Evolutionary conservation across 2,113 vertebrate genomes (phyloP).

Genomic region (Struthidea cinerea): DNA sequence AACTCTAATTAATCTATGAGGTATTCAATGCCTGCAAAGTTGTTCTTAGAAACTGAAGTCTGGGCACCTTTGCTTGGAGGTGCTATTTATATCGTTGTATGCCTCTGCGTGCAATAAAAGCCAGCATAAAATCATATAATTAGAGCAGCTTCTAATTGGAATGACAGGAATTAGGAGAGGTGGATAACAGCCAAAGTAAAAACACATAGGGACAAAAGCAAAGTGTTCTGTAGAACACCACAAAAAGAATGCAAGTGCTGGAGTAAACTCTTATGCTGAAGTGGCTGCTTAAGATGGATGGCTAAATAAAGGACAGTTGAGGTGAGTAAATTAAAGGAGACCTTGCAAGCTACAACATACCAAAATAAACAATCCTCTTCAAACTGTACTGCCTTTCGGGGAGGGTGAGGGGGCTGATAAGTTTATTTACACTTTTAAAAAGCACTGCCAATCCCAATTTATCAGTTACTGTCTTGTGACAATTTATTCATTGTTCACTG

Average conservation of each 20-base stretch:
- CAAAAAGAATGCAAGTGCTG: background rate
- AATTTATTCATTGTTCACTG: constrained; percentile 84
- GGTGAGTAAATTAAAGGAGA: constrained; percentile 45
- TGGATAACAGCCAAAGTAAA: constrained; percentile 14
- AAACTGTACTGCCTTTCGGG: constrained; percentile 56
- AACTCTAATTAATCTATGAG: constrained; percentile 20
- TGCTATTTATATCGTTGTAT: constrained; percentile 52
- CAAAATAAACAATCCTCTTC: constrained; percentile 52
- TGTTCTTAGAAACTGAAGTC: constrained; percentile 15
- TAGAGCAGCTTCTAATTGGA: constrained; percentile 37
- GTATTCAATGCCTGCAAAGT: background rate
- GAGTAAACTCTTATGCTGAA: constrained; percentile 23
- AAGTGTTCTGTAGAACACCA: background rate
- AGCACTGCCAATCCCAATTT: constrained; percentile 82
- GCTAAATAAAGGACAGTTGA: constrained; percentile 53
- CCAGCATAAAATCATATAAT: constrained; percentile 25
- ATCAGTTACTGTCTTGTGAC: constrained; percentile 84
- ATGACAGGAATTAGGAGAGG: constrained; percentile 18
- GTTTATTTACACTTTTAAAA: constrained; percentile 81
- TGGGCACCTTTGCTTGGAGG: constrained; percentile 27
- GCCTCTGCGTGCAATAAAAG: constrained; percentile 34
- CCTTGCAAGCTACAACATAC: constrained; percentile 11
- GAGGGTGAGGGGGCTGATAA: constrained; percentile 64
- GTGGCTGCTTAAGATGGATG: constrained; percentile 34
- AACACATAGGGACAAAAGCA: background rate